A percentile compares a stretch with the other conserved stretches of the same genome.
Conservation (phyloP, 30 jellyfish, hydroid and myxozoan species). For the Aurelia coerulea region DNA sequence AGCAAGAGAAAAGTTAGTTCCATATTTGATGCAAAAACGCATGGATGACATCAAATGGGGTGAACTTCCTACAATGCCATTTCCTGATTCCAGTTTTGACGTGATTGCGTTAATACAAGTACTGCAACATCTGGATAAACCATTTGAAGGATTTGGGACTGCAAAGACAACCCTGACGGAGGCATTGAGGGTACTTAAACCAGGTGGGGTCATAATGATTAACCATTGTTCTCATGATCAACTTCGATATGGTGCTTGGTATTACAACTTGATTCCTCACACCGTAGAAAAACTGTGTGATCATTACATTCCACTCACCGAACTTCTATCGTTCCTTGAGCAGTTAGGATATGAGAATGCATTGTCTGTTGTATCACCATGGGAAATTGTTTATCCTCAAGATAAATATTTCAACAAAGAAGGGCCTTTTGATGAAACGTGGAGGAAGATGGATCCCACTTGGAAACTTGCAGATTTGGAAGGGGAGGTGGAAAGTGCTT, state of each 20-base stretch:
- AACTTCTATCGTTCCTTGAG: conserved; percentile 33
- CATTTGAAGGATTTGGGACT: conserved; percentile 44
- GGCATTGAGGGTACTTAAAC: conserved; percentile 84
- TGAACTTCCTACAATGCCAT: conserved; percentile 74
- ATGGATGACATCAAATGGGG: conserved; percentile 38
- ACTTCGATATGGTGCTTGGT: conserved; percentile 71
- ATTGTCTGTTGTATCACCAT: conserved; percentile 38
- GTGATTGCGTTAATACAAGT: conserved; percentile 83
- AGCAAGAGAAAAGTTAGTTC: conserved; percentile 62
- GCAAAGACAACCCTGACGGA: conserved; percentile 48
- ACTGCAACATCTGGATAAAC: conserved; percentile 83
- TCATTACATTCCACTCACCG: conserved; percentile 30
- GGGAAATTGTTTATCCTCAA: conserved; percentile 23
- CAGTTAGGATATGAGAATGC: conserved; percentile 37
- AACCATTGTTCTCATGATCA: conserved; percentile 59
- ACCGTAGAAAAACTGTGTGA: conserved; percentile 60
- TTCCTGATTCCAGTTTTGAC: conserved; percentile 79
- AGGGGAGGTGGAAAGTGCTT: conserved; percentile 74
- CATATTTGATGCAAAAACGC: conserved; percentile 7
- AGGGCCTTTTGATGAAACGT: conserved; percentile 67
- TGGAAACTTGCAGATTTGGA: conserved; percentile 76
- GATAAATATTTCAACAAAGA: conserved; percentile 54
- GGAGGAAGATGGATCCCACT: conserved; percentile 69
- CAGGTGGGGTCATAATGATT: conserved; percentile 88
- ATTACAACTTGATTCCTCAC: conserved; percentile 48